Base-by-base conservation (phyloP, 2,888 invertebrate species). In the Mimas tiliae region DNA sequence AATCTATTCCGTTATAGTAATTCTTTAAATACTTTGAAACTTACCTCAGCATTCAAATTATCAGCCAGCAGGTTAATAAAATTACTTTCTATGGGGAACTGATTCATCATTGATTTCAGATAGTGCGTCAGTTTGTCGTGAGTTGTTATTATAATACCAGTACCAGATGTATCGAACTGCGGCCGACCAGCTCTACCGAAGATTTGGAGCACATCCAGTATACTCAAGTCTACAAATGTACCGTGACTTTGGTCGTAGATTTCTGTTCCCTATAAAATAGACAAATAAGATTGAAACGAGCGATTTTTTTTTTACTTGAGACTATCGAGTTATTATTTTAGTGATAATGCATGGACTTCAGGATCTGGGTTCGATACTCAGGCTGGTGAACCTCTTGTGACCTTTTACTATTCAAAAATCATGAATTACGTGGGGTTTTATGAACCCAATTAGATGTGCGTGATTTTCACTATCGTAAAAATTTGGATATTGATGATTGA, bases 101-200 rank as follows among this genome's bases (percentile, higher is more conserved):
- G 99, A 83, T 98, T 98, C 0, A 98, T 99, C 83, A 99, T 95
- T 64, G 99, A 94, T 0, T 98, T 97, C 67, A 99, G 94, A 84
- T 99, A 99, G 83, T 98, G 98, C 45, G 97, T 96, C 66, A 99
- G 94, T 85, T 99, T 99, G 71, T 97, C 97, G 82, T 98, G 97
- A 0, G 96, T 93, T 0, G 99, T 99, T 62, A 99, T 98, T 67
- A 99, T 99, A 48, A 98, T 97, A 50, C 99, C 99, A 48, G 98
- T 97, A 6, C 99, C 99, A 14, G 97, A 97, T 0, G 95, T 97
- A 86, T 99, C 99, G 88, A 97, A 99, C 90, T 99, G 99, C 0
- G 99, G 99, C 1, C 99, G 95, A 6, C 99, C 99, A 6, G 99
- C 99, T 67, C 99, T 96, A 50, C 99, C 99, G 90, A 99, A 99